Evolutionary conservation across 2,113 vertebrate genomes (phyloP), one percentile per base, ranked within the genome.

Genomic region (Camelus bactrianus): DNA sequence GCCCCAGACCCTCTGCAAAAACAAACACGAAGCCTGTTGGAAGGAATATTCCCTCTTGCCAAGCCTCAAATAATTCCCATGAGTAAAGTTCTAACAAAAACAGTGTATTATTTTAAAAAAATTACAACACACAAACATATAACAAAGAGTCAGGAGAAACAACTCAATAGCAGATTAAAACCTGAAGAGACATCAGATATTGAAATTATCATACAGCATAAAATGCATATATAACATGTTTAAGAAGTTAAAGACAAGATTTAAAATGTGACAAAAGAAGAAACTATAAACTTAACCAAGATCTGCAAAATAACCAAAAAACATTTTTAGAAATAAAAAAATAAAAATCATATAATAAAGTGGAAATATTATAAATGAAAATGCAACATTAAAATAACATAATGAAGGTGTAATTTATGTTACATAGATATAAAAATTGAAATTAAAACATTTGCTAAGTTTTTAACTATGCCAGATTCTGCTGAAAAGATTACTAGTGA

Each of bases 241-340:
- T 28, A 85, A 58, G 17, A 77, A 93, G 46, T 58, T 46, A 42
- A 86, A 81, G 52, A 42, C 13, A 56, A 16, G 60, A 50, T 50
- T 96, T 93, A 64, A 94, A 77, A 82, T 89, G 50, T 52, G 7
- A 69, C 48, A 75, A 76, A 80, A 86, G 35, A 62, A 58, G 35
- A 76, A 15, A 64, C 6, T 67, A 62, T 69, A 70, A 35, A 87
- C 14, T 58, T 76, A 96, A 56, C 13, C 15, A 13, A 82, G 17
- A 65, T 35, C 35, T 81, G 19, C 42, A 85, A 84, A 89, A 60
- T 67, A 89, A 60, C 17, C 3, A n/a, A n/a, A 79, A 12, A 81
- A 80, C 32, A 46, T 16, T 60, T 72, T 72, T 17, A 30, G 6
- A 89, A 70, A 24, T 46, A 64, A 72, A 69, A 80, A 82, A 95